Evolutionary conservation across 2,888 invertebrate genomes (phyloP).

Genomic region (Theodoxus fluviatilis): DNA sequence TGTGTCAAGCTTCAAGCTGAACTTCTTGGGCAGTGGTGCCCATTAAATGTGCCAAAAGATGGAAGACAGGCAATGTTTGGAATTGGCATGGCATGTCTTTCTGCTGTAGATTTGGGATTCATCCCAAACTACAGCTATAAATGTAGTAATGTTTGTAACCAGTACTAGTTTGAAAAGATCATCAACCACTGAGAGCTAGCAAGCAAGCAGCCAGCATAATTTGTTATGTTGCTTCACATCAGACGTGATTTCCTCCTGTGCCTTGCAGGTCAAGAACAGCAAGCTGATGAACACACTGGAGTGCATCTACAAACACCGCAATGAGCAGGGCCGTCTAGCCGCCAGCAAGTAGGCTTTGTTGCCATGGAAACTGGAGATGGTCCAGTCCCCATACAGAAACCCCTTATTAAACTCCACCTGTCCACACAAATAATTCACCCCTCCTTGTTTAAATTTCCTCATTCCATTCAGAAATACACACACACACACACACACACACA

Average conservation of each 20-base stretch:
- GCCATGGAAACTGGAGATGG: too few relatives aligned
- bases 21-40: too few relatives aligned
- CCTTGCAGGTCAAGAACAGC: constrained; percentile 59
- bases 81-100: too few relatives aligned
- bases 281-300: constrained; percentile 61
- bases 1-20: too few relatives aligned
- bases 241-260: not conserved
- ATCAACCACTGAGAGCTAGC: too few relatives aligned
- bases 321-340: constrained; percentile 58
- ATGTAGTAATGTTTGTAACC: too few relatives aligned
- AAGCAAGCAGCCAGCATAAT: not conserved
- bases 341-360: constrained; percentile 59
- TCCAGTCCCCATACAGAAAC: too few relatives aligned
- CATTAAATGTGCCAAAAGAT: too few relatives aligned
- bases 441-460: not conserved
- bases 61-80: too few relatives aligned
- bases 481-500: constrained; percentile 14
- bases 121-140: too few relatives aligned
- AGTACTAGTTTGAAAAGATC: not conserved
- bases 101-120: too few relatives aligned
- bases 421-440: not conserved
- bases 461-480: not conserved
- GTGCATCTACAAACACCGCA: constrained; percentile 59
- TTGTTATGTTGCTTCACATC: not conserved
- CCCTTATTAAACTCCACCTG: too few relatives aligned